Base-by-base conservation (phyloP, 2,113 vertebrate genomes). In the Oryzias woworae region DNA sequence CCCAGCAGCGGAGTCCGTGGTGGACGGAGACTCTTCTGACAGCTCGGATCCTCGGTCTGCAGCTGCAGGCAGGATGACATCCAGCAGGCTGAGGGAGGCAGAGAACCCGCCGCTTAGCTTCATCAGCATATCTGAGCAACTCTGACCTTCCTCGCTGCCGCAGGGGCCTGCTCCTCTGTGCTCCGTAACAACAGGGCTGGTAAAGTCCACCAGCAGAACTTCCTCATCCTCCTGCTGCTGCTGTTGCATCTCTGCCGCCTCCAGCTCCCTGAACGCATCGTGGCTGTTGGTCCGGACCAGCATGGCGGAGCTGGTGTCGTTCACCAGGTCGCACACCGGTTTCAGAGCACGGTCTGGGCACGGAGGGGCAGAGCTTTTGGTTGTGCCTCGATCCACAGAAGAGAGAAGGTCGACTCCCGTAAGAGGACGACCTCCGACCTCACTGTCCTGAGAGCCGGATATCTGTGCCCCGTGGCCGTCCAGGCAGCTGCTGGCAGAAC, bases 251-350 rank as follows among this genome's bases (percentile, higher is more conserved):
- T 90, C 92, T 45, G 58, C 85, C 17, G 82, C 20, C 7, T 93
- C 89, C 69, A 92, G 73, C 48, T 93, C 85, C 1, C 82, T 85
- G 77, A 91, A 82, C 53, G 88, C 92, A 66, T 94, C 92, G 16
- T 66, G 82, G 86, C 88, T 89, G 73, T 82, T 81, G 31, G 80
- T 85, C 12, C 88, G 62, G 68, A 88, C 86, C 64, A 89, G 87
- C 64, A 90, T 85, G 50, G 94, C 87, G 26, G 90, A 92, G 60
- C 92, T 92, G 0, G 92, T 95, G 82, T 97, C 96, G 45, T 81
- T 96, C 70, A 98, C 93, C 3, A 98, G 93, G 73, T 99, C 96
- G 71, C 96, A 98, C 59, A 96, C 82, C 2, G 95, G 96, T 73
- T 95, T 86, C 73, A 92, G 86, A 28, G 92, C 91, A 42, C 92